Evolutionary conservation across 2,888 invertebrate species (phyloP), one percentile per base, ranked within the genome.

Genomic region (Pedicia rivosa): DNA sequence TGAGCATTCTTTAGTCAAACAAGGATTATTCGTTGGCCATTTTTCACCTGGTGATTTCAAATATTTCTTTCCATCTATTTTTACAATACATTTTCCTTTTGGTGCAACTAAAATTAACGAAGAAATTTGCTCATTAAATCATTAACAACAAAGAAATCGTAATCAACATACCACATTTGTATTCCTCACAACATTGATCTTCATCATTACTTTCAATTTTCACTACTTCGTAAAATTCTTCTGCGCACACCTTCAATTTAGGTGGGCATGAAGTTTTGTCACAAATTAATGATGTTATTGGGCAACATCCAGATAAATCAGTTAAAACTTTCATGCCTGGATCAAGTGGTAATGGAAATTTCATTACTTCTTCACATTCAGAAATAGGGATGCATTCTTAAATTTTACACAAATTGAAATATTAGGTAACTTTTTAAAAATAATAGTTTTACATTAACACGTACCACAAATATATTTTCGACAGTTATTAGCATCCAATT

Each of bases 291-390:
- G 65, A 57, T 7, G 66, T 51, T 5, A 64, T 64, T 0, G 82
- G 77, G 50, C 87, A 87, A 52, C 87, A 87, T 1, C 82, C 82
- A 14, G 66, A 63, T 2, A 62, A 62, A 43, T 74, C 66, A n/a
- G 67, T 52, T 2, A 63, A 54, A 20, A 68, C 59, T 41, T 67
- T 65, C 59, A 74, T 73, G 13, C 83, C 83, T 0, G 71, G 67
- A 43, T 72, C 66, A 14, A 76, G 47, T 19, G 64, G 36, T 65
- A 67, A 42, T 48, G 62, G 41, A n/a, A 57, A 55, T 2, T 53
- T 48, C 0, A 58, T 55, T 2, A 70, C 48, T 2, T 55, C 52
- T 5, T 72, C 71, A 50, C 86, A 86, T 43, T 83, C 74, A 29
- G 73, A 72, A 4, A 64, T 55, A 0, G 80, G 79, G 50, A 74